A percentile compares a stretch with the other conserved stretches of the same genome.
Conservation (phyloP, 2,113 vertebrate genomes). For the Callocephalon fimbriatum region DNA sequence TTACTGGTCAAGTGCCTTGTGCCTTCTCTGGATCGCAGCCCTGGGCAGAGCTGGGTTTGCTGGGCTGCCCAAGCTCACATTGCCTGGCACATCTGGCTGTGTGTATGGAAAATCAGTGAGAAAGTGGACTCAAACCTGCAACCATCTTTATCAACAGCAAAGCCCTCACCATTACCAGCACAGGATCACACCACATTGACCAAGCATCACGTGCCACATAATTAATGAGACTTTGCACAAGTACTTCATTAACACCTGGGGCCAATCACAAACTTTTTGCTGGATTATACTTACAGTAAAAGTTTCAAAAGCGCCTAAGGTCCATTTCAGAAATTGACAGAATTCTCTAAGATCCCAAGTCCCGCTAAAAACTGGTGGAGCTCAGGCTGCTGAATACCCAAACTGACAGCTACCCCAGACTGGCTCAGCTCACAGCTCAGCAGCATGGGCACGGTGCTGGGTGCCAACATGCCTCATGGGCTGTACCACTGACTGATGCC, state of each 20-base stretch:
- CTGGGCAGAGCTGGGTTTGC: neutral
- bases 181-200: neutral
- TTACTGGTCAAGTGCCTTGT: neutral
- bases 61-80: neutral
- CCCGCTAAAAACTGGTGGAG: neutral
- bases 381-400: neutral
- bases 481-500: neutral
- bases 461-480: fast-evolving
- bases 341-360: neutral
- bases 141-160: neutral
- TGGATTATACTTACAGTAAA: neutral
- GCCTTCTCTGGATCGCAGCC: neutral
- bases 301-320: neutral
- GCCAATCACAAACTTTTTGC: neutral
- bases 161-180: neutral
- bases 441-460: fast-evolving
- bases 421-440: neutral
- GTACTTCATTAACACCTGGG: neutral
- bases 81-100: neutral
- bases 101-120: neutral
- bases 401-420: neutral
- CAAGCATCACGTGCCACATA: neutral
- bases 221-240: neutral
- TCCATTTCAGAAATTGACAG: neutral
- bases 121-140: neutral